Conservation (phyloP, 2,888 invertebrate genomes). For the Brenthis ino region DNA sequence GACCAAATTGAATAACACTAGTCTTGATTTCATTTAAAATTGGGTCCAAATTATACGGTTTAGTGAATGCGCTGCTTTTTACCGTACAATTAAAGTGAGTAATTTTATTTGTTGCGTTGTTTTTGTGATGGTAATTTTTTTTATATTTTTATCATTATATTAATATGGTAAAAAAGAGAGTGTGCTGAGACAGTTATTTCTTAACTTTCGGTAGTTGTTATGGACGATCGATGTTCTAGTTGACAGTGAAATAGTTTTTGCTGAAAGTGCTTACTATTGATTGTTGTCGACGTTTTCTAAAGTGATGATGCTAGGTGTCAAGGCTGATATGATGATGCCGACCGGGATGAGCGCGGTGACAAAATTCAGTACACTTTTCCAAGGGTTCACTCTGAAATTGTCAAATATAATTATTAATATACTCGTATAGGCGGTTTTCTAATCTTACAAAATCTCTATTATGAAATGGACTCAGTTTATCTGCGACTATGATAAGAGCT, state of each 20-base stretch:
- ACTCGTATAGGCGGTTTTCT: no score
- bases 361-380: constrained; percentile 85
- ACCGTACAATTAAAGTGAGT: constrained; percentile 7
- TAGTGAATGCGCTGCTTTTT: neutral
- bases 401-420: neutral
- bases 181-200: no score
- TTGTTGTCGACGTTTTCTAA: constrained; percentile 65
- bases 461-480: no score
- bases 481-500: no score
- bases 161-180: no score
- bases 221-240: no score
- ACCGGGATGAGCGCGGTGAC: constrained; percentile 87
- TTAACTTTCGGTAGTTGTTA: no score
- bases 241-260: no score
- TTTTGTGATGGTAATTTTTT: constrained; percentile 2
- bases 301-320: constrained; percentile 86
- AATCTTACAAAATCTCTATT: no score
- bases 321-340: constrained; percentile 86
- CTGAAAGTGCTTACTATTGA: constrained; percentile 48
- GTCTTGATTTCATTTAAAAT: constrained; percentile 25
- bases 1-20: constrained; percentile 21
- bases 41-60: constrained; percentile 21
- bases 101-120: neutral
- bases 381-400: constrained; percentile 69
- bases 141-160: neutral